Evolutionary conservation across 2,888 invertebrate species (phyloP), one percentile per base, ranked within the genome.

Genomic region (Anticlea derivata): DNA sequence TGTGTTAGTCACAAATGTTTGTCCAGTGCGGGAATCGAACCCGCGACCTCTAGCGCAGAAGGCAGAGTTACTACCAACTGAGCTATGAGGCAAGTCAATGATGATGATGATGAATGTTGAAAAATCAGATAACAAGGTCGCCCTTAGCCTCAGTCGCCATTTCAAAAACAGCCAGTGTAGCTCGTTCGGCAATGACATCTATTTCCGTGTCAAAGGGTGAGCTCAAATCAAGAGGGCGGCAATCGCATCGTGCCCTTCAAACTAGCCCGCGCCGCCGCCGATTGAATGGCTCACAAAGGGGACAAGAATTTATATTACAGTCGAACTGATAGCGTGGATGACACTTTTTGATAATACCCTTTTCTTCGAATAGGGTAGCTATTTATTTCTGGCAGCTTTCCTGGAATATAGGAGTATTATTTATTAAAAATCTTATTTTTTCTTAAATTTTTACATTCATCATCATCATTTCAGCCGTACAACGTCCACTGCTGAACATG

Each of bases 201-300:
- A 54, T 55, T 55, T 49, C 57, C 48, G 54, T 50, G 58, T 56
- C 58, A 58, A 58, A 61, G 58, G 55, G 56, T 51, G 50, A 44
- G 54, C 48, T 56, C 56, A 49, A 52, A 55, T 50, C 55, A 52
- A 55, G 46, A 38, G 53, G 52, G 52, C 48, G 43, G 52, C 55
- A 50, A 41, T 50, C 40, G 51, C 52, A 49, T 37, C 39, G 45
- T 10, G 39, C 46, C 58, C 55, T 54, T 46, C 40, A 24, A 30
- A 37, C 45, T 37, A 33, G 38, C 39, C 45, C 34, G 11, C 27
- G 34, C n/a, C 29, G 29, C n/a, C 27, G 34, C n/a, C 29, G 29
- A 49, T 49, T 35, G 22, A 27, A 46, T 33, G 26, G 13, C 37
- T 37, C 38, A 47, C 47, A 52, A 47, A 52, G 43, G 47, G 17